Conservation (phyloP, 2,113 vertebrate species). For the Zonotrichia leucophrys region DNA sequence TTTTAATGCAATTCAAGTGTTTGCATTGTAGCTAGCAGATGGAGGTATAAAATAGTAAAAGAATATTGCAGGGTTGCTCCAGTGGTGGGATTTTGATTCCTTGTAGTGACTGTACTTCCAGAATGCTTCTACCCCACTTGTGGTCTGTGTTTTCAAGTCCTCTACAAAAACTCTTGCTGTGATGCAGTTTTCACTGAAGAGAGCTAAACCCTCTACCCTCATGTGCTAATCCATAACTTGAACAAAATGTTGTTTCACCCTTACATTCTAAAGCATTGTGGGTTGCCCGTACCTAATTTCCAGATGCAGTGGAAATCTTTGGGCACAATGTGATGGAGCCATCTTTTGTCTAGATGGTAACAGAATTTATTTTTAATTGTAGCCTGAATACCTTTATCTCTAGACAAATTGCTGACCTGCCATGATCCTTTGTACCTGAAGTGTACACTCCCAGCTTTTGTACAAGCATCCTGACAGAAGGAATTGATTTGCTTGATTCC, state of each 20-base stretch:
- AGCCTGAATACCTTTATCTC: neutral
- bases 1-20: neutral
- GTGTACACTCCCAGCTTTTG: rapidly evolving
- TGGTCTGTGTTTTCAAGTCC: neutral
- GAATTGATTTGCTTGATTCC: neutral
- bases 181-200: neutral
- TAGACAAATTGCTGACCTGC: neutral
- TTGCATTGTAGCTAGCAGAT: neutral
- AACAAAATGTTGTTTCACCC: neutral
- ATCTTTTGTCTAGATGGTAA: neutral
- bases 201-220: neutral
- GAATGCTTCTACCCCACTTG: neutral
- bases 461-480: neutral
- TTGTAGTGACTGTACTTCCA: neutral
- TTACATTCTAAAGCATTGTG: neutral
- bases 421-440: neutral
- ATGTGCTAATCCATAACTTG: neutral
- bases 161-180: neutral
- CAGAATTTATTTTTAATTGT: neutral
- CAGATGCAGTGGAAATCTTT: neutral
- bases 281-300: neutral
- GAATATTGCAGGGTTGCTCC: neutral
- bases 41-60: neutral
- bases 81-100: neutral
- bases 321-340: neutral